These are phyloP conservation scores for Enteromius unitaeniatus DNA, from an alignment of 2,797 vertebrate genomes.

Conservation along the genomic window DNA sequence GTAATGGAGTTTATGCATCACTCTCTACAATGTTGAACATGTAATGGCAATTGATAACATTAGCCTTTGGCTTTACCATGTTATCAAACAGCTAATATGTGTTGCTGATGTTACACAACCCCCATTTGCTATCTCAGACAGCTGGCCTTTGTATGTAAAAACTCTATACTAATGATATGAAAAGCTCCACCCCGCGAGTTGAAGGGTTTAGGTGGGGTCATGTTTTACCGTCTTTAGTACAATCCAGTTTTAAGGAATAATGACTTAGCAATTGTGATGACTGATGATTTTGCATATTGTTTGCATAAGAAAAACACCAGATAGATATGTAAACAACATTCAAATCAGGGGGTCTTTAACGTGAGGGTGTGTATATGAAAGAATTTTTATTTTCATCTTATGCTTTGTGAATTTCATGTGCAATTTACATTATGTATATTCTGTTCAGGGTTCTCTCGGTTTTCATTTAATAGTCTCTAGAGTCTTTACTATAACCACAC, in stretches of 20 bases:
- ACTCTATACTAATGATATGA: not conserved
- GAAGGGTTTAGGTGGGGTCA: not conserved
- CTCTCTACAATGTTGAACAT: not conserved
- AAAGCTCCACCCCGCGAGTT: not conserved
- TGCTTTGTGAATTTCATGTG: conserved; percentile 10
- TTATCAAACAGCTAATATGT: not conserved
- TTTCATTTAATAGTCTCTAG: conserved; percentile 42
- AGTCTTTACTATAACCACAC: conserved; percentile 25
- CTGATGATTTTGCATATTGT: not conserved
- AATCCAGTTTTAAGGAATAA: not conserved
- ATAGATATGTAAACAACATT: not conserved
- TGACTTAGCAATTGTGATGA: not conserved
- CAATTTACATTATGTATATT: conserved; percentile 19
- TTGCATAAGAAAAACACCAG: not conserved
- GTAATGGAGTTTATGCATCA: not conserved
- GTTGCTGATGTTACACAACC: conserved; percentile 7
- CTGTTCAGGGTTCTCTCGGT: conserved; percentile 21
- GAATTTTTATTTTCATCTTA: not conserved
- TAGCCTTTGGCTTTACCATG: not conserved
- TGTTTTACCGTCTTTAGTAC: not conserved
- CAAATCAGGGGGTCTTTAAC: not conserved
- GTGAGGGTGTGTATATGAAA: not conserved
- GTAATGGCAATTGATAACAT: not conserved
- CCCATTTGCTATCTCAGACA: not conserved
- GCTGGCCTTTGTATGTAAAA: not conserved